Conservation (phyloP, 2,797 vertebrate species). For the Sebastes nivosus region DNA sequence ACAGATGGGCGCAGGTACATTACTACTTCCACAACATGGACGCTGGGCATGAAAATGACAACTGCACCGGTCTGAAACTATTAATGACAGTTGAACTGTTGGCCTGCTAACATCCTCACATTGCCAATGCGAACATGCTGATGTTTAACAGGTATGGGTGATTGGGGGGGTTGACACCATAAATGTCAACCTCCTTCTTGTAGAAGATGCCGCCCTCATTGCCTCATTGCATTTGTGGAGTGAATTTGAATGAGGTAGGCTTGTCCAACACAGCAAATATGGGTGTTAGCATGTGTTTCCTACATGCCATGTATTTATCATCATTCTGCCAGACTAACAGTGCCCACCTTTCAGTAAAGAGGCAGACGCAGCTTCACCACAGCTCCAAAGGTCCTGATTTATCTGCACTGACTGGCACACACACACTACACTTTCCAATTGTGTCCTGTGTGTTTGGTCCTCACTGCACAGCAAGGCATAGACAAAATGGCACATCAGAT, state of each 20-base stretch:
- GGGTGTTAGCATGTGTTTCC: not conserved
- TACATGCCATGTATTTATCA: not conserved
- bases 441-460: conserved; percentile 11
- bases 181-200: too few species aligned
- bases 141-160: too few species aligned
- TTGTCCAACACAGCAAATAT: not conserved
- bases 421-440: not conserved
- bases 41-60: too few species aligned
- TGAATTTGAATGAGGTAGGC: not conserved
- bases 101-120: too few species aligned
- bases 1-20: too few species aligned
- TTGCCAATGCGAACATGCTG: too few species aligned
- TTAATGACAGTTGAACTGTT: too few species aligned
- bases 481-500: conserved; percentile 24
- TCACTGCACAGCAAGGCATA: conserved; percentile 17
- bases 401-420: conserved; percentile 32
- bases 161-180: too few species aligned
- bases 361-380: not conserved
- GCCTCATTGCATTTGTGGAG: too few species aligned
- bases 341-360: not conserved
- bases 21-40: too few species aligned
- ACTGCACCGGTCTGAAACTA: too few species aligned
- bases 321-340: not conserved
- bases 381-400: conserved; percentile 14
- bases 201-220: too few species aligned